Evolutionary conservation across 2,797 vertebrate genomes (phyloP).

Genomic region (Cynopterus sphinx): DNA sequence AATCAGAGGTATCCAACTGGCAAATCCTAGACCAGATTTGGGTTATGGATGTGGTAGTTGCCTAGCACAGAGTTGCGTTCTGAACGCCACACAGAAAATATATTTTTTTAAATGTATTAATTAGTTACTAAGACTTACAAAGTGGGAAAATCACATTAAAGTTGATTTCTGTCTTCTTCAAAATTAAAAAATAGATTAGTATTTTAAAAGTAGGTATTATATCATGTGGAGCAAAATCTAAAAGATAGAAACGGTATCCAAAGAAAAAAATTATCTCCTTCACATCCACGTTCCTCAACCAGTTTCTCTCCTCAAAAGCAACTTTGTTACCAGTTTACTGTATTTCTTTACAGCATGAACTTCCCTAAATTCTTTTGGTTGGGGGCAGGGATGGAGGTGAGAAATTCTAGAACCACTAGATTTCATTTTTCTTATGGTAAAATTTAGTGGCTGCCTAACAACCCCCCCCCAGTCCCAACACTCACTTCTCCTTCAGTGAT

Average conservation of each 20-base stretch:
- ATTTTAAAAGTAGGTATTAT: neutral
- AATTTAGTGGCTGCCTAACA: neutral
- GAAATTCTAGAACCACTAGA: neutral
- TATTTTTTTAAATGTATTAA: neutral
- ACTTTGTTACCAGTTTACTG: neutral
- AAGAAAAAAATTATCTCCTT: neutral
- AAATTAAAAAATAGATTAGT: neutral
- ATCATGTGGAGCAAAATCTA: neutral
- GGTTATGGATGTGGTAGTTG: neutral
- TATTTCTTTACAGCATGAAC: neutral
- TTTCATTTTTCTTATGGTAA: neutral
- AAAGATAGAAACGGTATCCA: neutral
- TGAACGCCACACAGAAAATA: neutral
- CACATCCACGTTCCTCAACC: neutral
- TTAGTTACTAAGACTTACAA: neutral
- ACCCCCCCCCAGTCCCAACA: neutral
- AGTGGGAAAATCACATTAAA: neutral
- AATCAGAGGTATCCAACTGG: neutral
- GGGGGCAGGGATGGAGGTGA: rapidly evolving
- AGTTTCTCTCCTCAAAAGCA: neutral
- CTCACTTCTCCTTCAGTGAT: neutral
- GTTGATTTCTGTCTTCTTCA: neutral
- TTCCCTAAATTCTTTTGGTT: neutral
- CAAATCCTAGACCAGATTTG: neutral
- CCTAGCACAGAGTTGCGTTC: neutral